phyloP scores from a whole-genome alignment of 2,113 vertebrate species.

The Bucco capensis region DNA sequence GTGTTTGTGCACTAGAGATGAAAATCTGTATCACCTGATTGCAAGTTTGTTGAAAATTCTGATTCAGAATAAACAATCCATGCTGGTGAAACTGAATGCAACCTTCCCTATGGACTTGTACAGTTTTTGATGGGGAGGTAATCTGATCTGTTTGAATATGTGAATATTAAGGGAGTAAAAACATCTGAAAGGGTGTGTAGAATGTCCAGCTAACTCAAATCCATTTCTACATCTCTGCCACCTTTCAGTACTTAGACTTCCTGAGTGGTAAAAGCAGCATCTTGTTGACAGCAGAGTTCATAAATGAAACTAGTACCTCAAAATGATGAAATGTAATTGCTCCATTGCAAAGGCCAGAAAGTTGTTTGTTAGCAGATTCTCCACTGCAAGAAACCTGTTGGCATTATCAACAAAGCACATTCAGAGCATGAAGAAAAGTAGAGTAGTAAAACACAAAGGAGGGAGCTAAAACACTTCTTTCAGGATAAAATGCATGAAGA shows the following conservation, averaged over 20 bases:
- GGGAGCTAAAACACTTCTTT: neutral
- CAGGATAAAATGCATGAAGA: neutral
- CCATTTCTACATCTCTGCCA: neutral
- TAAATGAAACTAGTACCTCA: slow-evolving; percentile 74
- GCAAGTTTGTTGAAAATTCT: slow-evolving; percentile 22
- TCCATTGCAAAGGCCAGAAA: slow-evolving; percentile 76
- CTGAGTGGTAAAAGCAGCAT: neutral
- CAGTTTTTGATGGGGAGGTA: slow-evolving; percentile 17
- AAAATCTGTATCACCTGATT: neutral
- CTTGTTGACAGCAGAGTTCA: neutral
- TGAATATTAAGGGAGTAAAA: slow-evolving; percentile 20
- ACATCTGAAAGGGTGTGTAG: neutral
- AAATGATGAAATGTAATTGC: slow-evolving; percentile 43
- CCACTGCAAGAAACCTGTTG: slow-evolving; percentile 83
- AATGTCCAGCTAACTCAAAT: slow-evolving; percentile 37
- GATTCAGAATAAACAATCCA: neutral
- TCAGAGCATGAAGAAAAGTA: neutral
- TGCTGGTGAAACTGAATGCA: neutral
- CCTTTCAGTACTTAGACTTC: neutral
- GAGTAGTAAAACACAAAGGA: neutral
- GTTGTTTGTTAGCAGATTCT: slow-evolving; percentile 43
- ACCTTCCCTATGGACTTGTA: neutral
- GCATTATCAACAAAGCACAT: neutral
- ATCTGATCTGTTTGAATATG: neutral
- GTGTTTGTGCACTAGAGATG: neutral